Conservation (phyloP, 1,140 invertebrate species). For the Drosophila kikkawai region DNA sequence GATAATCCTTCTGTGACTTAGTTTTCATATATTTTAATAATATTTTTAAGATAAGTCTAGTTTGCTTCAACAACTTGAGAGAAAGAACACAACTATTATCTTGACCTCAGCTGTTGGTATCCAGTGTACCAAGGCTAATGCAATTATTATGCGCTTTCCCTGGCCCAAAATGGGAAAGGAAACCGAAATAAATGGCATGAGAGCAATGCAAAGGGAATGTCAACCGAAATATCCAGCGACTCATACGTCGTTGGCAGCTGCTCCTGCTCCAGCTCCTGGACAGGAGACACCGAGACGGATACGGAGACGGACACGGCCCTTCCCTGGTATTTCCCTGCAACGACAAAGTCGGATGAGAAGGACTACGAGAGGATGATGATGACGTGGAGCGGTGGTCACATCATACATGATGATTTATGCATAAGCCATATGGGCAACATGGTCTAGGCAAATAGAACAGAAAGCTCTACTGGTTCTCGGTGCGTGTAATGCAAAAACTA, state of each 20-base stretch:
- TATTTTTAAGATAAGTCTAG: background rate
- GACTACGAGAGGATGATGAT: slow-evolving; percentile 36
- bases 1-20: too few relatives aligned
- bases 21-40: too few relatives aligned
- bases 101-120: background rate
- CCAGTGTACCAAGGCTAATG: slow-evolving; percentile 22
- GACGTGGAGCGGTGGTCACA: slow-evolving; percentile 51
- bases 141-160: slow-evolving; percentile 33
- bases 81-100: background rate
- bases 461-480: slow-evolving; percentile 10
- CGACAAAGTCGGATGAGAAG: background rate
- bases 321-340: slow-evolving; percentile 35
- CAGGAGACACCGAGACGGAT: slow-evolving; percentile 10
- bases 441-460: slow-evolving; percentile 44
- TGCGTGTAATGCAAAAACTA: slow-evolving; percentile 29
- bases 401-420: slow-evolving; percentile 68
- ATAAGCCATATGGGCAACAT: slow-evolving; percentile 63
- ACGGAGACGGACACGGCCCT: slow-evolving; percentile 35
- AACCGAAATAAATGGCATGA: slow-evolving; percentile 35
- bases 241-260: slow-evolving; percentile 42
- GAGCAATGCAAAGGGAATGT: slow-evolving; percentile 40
- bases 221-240: slow-evolving; percentile 48
- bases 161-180: slow-evolving; percentile 13
- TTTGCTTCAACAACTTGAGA: background rate
- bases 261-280: slow-evolving; percentile 26